These are phyloP conservation scores for Chelonoidis abingdonii DNA, from an alignment of 2,113 vertebrate species.

Conservation along the genomic window DNA sequence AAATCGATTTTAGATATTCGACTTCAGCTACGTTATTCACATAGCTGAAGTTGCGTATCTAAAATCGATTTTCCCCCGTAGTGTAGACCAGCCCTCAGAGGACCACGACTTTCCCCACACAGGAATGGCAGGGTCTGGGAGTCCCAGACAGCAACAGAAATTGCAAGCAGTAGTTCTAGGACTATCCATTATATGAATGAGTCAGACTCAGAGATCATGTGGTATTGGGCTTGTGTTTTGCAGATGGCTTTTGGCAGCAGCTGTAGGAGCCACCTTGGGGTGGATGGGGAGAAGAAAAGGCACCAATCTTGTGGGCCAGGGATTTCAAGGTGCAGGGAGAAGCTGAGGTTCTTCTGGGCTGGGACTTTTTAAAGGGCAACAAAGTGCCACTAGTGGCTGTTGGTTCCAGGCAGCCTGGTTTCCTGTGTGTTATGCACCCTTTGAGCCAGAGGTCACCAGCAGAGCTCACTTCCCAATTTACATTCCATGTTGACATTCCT, in stretches of 20 bases:
- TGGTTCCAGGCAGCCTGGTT: neutral
- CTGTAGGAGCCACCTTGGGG: neutral
- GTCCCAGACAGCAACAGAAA: neutral
- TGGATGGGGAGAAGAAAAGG: neutral
- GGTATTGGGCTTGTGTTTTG: neutral
- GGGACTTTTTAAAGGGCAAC: fast-evolving
- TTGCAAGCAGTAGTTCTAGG: neutral
- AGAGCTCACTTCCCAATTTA: fast-evolving
- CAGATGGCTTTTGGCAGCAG: neutral
- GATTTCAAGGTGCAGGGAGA: neutral
- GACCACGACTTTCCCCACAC: neutral
- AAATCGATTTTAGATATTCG: too few relatives aligned
- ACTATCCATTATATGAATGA: neutral
- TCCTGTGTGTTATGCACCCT: neutral
- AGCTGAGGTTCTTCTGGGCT: fast-evolving
- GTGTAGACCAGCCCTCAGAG: neutral
- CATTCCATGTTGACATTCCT: fast-evolving
- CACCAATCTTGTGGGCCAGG: neutral
- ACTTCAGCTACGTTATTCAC: too few relatives aligned
- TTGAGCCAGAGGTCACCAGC: fast-evolving
- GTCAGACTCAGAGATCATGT: neutral
- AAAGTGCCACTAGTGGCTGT: fast-evolving
- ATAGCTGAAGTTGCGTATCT: too few relatives aligned
- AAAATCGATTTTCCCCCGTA: too few relatives aligned
- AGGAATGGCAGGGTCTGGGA: neutral